A percentile compares a stretch with the other conserved stretches of the same genome.
Evolutionary conservation across 2,797 vertebrate genomes (phyloP).

Genomic region (Chlorospingus flavigularis): DNA sequence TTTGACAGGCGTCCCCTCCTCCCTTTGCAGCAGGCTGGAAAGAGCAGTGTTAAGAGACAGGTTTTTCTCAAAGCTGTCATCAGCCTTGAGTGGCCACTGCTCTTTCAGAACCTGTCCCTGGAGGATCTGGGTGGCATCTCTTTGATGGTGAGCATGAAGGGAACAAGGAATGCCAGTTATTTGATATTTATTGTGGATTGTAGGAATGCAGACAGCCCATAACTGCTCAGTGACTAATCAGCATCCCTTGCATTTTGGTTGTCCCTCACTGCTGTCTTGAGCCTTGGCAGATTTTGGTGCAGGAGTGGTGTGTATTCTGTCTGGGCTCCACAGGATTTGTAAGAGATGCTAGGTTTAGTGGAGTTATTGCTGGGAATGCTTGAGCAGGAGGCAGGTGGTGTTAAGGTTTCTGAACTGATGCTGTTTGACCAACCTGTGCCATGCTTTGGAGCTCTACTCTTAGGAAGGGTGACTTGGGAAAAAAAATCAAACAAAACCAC

Average conservation of each 20-base stretch:
- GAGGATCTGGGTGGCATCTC: neutral
- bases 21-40: neutral
- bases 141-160: rapidly evolving
- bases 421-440: neutral
- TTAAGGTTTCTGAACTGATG: neutral
- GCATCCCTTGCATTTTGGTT: neutral
- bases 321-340: neutral
- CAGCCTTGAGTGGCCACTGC: neutral
- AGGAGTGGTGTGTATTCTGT: neutral
- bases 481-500: neutral
- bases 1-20: neutral
- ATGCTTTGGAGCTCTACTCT: neutral
- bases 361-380: neutral
- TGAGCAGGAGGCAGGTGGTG: neutral
- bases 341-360: neutral
- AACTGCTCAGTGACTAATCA: neutral
- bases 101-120: neutral
- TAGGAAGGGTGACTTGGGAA: neutral
- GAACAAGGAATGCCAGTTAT: neutral
- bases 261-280: neutral
- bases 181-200: neutral
- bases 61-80: neutral
- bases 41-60: neutral
- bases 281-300: neutral
- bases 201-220: neutral